phyloP scores from a whole-genome alignment of 2,888 invertebrate species.

The Eulithis testata region DNA sequence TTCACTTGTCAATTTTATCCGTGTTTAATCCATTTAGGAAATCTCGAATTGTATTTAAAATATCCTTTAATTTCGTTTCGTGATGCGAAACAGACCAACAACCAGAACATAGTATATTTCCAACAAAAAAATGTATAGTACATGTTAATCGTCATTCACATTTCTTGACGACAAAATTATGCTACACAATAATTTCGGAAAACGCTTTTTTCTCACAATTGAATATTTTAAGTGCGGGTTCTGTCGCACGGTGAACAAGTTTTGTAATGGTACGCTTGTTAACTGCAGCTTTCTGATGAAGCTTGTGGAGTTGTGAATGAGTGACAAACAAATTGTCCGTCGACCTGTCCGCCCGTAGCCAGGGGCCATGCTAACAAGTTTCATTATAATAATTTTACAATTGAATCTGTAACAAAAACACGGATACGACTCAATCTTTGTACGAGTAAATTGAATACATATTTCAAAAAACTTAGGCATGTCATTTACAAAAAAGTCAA shows the following conservation, averaged over 20 bases:
- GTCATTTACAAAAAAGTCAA: not conserved
- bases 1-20: constrained; percentile 62
- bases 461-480: not conserved
- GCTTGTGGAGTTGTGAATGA: constrained; percentile 46
- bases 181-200: constrained; percentile 29
- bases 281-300: constrained; percentile 45
- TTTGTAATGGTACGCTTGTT: constrained; percentile 57
- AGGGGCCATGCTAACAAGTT: constrained; percentile 35
- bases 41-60: constrained; percentile 46
- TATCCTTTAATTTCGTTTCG: constrained; percentile 24
- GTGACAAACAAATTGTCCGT: constrained; percentile 65
- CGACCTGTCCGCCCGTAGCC: constrained; percentile 44
- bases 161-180: constrained; percentile 27
- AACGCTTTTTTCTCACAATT: constrained; percentile 37
- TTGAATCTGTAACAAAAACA: constrained; percentile 33
- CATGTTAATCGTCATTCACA: constrained; percentile 6
- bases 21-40: constrained; percentile 54
- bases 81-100: constrained; percentile 13
- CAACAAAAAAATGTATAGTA: not conserved
- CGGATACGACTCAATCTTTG: constrained; percentile 38
- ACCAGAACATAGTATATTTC: not conserved
- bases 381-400: constrained; percentile 41
- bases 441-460: constrained; percentile 9
- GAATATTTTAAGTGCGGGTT: constrained; percentile 31
- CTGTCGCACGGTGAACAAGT: constrained; percentile 44